Base-by-base conservation (phyloP, 2,888 invertebrate genomes). In the Aporophyla nigra region DNA sequence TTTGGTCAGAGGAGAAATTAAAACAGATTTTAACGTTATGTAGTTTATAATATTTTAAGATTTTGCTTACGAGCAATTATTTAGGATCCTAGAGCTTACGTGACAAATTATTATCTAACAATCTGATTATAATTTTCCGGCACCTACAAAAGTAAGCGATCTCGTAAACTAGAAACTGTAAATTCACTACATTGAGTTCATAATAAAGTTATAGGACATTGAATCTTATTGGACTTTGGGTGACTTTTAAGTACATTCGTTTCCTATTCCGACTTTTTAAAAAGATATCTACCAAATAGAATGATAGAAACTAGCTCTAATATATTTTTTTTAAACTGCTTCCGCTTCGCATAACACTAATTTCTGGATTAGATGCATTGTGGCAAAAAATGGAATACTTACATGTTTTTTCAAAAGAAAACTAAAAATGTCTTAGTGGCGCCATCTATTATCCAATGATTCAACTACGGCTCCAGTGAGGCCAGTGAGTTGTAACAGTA, bases 361-460 rank as follows among this genome's bases (percentile, higher is more conserved):
- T 66, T 66, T 46, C 19, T 49, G 24, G 12, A n/a, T n/a, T n/a
- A n/a, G n/a, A n/a, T n/a, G n/a, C 1, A 19, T 12, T 56, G 14
- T 24, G 14, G 24, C 10, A 21, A 40, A 40, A 56, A 49, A 58
- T 33, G 16, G 16, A 0, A 0, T 16, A 7, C 12, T 9, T 33
- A 33, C 33, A 33, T 33, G 0, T 21, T 33, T 43, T 61, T 33
- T 54, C 54, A 46, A 3, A 0, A 7, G 1, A 14, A 40, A 33
- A 54, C 10, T 7, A n/a, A 21, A 62, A 67, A 49, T 24, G 12
- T 58, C 0, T 14, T 14, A 54, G 69, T 74, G 67, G 16, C 27
- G 78, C 68, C 74, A 81, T 74, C 83, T 83, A 2, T 46, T 43
- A 1, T 27, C 6, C 0, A 33, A 33, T 12, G 16, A 40, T 12